Percentiles rank a stretch among this genome's conserved stretches.
Evolutionary conservation across 2,797 vertebrate species (phyloP).

Genomic region (Molossus alvarezi): DNA sequence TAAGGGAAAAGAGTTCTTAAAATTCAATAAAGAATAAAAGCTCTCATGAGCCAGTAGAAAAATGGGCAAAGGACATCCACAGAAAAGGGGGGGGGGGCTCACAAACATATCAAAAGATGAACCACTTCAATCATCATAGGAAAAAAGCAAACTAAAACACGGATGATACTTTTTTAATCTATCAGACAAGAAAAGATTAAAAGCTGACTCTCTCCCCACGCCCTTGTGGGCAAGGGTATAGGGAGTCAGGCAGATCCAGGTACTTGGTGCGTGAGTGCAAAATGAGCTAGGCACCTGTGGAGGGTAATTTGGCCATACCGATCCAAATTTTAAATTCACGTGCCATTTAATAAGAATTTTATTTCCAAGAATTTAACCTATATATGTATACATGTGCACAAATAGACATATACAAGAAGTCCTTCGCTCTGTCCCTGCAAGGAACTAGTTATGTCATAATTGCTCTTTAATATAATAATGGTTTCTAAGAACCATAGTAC

Average conservation of each 20-base stretch:
- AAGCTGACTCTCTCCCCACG: slow-evolving; percentile 9
- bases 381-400: not conserved
- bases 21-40: slow-evolving; percentile 61
- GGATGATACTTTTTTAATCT: slow-evolving; percentile 32
- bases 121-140: slow-evolving; percentile 58
- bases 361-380: slow-evolving; percentile 36
- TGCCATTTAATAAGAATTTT: not conserved
- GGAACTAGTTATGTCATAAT: not conserved
- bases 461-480: not conserved
- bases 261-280: not conserved
- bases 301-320: not conserved
- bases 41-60: slow-evolving; percentile 54
- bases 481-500: not conserved
- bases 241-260: not conserved
- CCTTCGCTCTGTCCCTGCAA: not conserved
- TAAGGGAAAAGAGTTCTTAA: slow-evolving; percentile 60
- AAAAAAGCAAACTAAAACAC: slow-evolving; percentile 65
- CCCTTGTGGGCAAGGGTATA: not conserved
- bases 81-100: slow-evolving; percentile 21
- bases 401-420: too few species aligned
- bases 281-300: not conserved
- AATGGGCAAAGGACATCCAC: slow-evolving; percentile 42
- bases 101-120: slow-evolving; percentile 74
- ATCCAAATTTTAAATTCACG: not conserved
- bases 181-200: slow-evolving; percentile 68